These are phyloP conservation scores for Tanypteryx hageni DNA, from an alignment of 2,888 invertebrate genomes.

Conservation along the genomic window DNA sequence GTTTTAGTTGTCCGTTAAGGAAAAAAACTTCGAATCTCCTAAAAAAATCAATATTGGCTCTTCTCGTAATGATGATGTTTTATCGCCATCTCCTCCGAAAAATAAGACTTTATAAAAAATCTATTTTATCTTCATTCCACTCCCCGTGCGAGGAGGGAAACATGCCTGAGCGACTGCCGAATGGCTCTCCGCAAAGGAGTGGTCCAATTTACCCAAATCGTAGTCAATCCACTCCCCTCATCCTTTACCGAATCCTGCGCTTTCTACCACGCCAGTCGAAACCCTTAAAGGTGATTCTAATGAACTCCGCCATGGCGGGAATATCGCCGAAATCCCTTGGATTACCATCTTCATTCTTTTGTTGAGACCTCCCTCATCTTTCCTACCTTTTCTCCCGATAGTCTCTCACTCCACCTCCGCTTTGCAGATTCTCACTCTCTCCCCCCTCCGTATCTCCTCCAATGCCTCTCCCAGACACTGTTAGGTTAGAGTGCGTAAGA, in stretches of 20 bases:
- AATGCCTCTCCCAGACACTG: neutral
- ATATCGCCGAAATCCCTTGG: slow-evolving; percentile 42
- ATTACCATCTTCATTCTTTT: slow-evolving; percentile 62
- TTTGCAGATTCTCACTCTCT: neutral
- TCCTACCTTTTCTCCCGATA: neutral
- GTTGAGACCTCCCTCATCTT: slow-evolving; percentile 31
- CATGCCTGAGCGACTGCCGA: neutral
- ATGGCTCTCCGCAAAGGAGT: neutral
- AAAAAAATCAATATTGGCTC: too few species aligned
- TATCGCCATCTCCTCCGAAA: neutral
- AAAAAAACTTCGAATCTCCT: neutral
- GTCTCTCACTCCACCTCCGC: neutral
- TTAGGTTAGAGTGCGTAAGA: neutral
- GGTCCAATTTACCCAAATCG: slow-evolving; percentile 31
- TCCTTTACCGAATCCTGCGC: too few species aligned
- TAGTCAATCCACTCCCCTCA: slow-evolving; percentile 14
- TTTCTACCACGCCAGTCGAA: slow-evolving; percentile 12
- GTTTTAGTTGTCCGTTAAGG: neutral
- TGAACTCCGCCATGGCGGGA: slow-evolving; percentile 52
- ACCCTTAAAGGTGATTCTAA: slow-evolving; percentile 56
- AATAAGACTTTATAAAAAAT: neutral
- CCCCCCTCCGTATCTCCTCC: neutral
- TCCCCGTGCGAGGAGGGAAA: neutral
- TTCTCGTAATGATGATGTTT: neutral
- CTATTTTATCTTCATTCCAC: neutral